phyloP scores from a whole-genome alignment of 2,888 invertebrate genomes.

The Morpho achilles region DNA sequence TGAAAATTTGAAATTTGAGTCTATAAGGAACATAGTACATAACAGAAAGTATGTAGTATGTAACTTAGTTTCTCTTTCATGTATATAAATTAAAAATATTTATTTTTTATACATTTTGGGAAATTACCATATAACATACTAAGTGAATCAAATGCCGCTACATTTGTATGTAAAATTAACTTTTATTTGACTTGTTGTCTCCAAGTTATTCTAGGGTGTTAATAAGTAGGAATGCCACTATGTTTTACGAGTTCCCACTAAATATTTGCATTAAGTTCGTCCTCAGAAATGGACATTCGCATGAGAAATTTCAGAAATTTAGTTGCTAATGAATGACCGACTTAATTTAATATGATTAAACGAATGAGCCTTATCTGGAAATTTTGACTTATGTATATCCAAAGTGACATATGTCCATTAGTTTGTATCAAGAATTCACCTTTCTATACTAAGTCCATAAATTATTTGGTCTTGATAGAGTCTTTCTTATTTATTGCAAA shows the following conservation, averaged over 20 bases:
- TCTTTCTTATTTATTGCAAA: no score
- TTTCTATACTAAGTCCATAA: no score
- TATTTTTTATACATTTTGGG: not conserved
- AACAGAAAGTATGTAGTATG: no score
- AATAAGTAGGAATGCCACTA: conserved; percentile 11
- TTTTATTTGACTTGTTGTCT: conserved; percentile 8
- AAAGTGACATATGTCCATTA: not conserved
- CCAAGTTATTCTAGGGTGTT: conserved; percentile 10
- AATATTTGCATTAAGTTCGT: conserved; percentile 13
- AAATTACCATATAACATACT: not conserved
- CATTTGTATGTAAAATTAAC: conserved; percentile 6
- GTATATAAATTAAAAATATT: not conserved
- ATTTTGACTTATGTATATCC: no score
- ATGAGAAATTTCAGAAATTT: conserved; percentile 11
- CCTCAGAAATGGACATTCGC: conserved; percentile 9
- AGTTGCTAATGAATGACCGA: not conserved
- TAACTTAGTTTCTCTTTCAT: not conserved
- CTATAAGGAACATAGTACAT: no score
- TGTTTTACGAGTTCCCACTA: conserved; percentile 9
- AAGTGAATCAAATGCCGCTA: conserved; percentile 1
- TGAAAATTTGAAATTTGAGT: no score
- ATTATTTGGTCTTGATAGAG: no score
- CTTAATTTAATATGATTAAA: no score
- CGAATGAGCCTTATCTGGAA: no score
- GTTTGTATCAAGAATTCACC: not conserved